Percentiles rank a stretch among this genome's conserved stretches.
phyloP scores from a whole-genome alignment of 2,113 vertebrate genomes.

The Coregonus clupeaformis region DNA sequence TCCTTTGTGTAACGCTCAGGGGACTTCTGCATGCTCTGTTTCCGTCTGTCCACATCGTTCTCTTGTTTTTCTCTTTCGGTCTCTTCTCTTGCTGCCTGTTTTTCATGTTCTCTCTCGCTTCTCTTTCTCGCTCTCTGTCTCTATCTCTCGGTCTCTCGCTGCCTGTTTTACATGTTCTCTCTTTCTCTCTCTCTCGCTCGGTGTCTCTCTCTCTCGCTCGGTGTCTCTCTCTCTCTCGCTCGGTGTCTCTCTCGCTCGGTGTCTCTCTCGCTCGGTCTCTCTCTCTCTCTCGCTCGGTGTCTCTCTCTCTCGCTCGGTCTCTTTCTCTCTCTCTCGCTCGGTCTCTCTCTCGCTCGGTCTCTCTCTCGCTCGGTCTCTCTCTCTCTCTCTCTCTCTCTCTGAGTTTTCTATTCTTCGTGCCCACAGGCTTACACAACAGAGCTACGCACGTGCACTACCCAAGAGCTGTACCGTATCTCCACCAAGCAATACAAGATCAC shows the following conservation, averaged over 20 bases:
- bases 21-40: constrained; percentile 47
- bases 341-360: neutral
- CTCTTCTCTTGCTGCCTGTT: neutral
- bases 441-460: neutral
- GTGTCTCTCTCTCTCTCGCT: neutral
- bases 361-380: too few species aligned
- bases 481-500: constrained; percentile 40
- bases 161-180: neutral
- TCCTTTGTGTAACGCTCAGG: constrained; percentile 72
- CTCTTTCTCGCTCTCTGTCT: constrained; percentile 6
- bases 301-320: neutral
- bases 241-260: constrained; percentile 2
- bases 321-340: constrained; percentile 7
- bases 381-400: constrained; percentile 15
- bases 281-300: constrained; percentile 10
- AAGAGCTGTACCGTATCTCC: constrained; percentile 23
- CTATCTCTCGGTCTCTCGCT: neutral
- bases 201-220: constrained; percentile 2
- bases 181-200: constrained; percentile 7
- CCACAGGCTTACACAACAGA: constrained; percentile 33
- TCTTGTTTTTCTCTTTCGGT: constrained; percentile 29
- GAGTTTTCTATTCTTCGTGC: constrained; percentile 22
- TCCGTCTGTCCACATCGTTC: constrained; percentile 61
- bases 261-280: too few species aligned
- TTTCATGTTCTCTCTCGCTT: neutral